Evolutionary conservation across 1,140 invertebrate species (phyloP), one percentile per base, ranked within the genome.

Genomic region (Drosophila obscura): DNA sequence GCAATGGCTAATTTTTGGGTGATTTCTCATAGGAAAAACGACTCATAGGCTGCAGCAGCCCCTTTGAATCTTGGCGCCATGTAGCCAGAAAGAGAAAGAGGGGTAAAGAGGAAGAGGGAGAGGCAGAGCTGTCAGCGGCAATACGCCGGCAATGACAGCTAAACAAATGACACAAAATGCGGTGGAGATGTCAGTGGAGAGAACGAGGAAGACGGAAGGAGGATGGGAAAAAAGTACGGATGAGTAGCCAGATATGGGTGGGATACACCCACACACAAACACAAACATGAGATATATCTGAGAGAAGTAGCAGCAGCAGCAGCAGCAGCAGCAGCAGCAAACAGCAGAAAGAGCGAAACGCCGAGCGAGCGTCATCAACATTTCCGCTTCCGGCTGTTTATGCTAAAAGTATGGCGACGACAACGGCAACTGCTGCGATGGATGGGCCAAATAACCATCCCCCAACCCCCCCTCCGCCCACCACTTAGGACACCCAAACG

Each of bases 321-420:
- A 19, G 19, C 19, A 19, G 19, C 19, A 16, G 16, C 16, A 16
- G 16, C 16, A 19, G 19, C 19, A 19, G 35, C 39, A 35, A 46
- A 56, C 19, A 43, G 43, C 31, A 19, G 15, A 19, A 15, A 19
- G 9, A 51, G 45, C 28, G 43, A 52, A 31, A 11, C 58, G 41
- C 43, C 28, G 58, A 49, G 52, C 73, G 71, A 75, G 74, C 82
- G 71, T 87, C 83, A 87, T 87, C 80, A 88, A 87, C 83, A 88
- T 88, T 89, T 88, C 83, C 83, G 83, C 83, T 88, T 89, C 83
- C 83, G 83, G 84, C 83, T 88, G 76, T 88, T 88, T 88, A 88
- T 88, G 84, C 84, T 83, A 80, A 89, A 89, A 87, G 83, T 83
- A 83, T 87, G 84, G 79, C 79, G 76, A 59, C 73, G 71, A 83